Evolutionary conservation across 1,140 invertebrate genomes (phyloP).

Genomic region (Phymastichus coffea): DNA sequence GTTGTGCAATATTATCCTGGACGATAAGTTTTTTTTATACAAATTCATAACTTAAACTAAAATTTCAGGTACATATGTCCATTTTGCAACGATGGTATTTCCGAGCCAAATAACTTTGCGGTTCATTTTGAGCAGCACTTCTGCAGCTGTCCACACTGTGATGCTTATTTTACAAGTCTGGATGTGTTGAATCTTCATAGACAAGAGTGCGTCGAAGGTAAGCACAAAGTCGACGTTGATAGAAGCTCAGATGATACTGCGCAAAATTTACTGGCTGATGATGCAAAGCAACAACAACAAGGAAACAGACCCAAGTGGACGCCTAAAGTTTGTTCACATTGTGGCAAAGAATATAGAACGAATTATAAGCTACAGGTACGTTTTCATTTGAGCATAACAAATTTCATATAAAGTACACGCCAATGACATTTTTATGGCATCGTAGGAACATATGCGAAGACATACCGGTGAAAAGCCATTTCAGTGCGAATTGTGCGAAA

Average conservation of each 20-base stretch:
- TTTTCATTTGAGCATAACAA: background rate
- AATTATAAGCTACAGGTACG: constrained; percentile 64
- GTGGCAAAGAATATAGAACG: constrained; percentile 62
- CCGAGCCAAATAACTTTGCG: constrained; percentile 51
- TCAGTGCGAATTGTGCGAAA: constrained; percentile 74
- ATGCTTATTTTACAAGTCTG: constrained; percentile 51
- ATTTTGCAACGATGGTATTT: constrained; percentile 57
- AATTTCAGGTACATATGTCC: constrained; percentile 47
- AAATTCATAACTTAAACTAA: no score
- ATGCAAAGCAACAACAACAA: constrained; percentile 36
- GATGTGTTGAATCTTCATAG: constrained; percentile 53
- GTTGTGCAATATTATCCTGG: background rate
- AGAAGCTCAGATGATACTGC: constrained; percentile 15
- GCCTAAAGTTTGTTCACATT: constrained; percentile 59
- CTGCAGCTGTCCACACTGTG: constrained; percentile 51
- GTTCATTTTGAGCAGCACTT: constrained; percentile 59
- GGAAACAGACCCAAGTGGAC: constrained; percentile 49
- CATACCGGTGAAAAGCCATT: constrained; percentile 82
- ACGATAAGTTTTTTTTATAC: background rate
- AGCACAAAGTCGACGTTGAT: constrained; percentile 27
- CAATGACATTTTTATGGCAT: background rate
- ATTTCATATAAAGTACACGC: background rate
- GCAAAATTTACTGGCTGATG: constrained; percentile 28
- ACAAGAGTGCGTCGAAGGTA: constrained; percentile 40
- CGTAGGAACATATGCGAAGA: constrained; percentile 70